phyloP scores from a whole-genome alignment of 2,888 invertebrate genomes.

The Cylindroiulus punctatus region DNA sequence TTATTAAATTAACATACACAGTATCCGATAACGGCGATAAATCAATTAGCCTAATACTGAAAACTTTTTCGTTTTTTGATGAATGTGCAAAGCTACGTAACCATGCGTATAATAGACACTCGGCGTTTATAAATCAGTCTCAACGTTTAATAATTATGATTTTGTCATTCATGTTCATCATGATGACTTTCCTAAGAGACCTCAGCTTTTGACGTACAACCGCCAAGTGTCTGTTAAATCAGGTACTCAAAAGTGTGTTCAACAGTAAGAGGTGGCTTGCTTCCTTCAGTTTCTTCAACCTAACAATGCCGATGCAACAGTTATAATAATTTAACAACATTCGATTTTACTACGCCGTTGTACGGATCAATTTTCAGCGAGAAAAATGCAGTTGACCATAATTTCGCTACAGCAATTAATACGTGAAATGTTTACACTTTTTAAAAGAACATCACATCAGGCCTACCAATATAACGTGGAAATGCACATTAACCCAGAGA shows the following conservation, averaged over 20 bases:
- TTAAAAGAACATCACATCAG: background rate
- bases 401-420: constrained; percentile 12
- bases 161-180: background rate
- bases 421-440: constrained; percentile 34
- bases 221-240: constrained; percentile 40
- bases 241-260: constrained; percentile 37
- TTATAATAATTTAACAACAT: constrained; percentile 42
- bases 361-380: background rate
- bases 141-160: background rate
- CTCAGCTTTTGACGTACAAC: background rate
- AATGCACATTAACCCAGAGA: constrained; percentile 19
- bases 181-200: background rate
- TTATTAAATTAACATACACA: constrained; percentile 35
- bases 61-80: background rate
- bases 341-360: constrained; percentile 21
- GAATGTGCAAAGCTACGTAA: constrained; percentile 31
- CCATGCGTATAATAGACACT: constrained; percentile 40
- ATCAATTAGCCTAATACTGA: constrained; percentile 43
- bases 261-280: background rate
- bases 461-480: constrained; percentile 23
- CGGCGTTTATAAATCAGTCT: background rate
- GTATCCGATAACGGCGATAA: constrained; percentile 40
- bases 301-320: constrained; percentile 29
- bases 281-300: background rate
- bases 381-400: background rate